phyloP scores from a whole-genome alignment of 1,140 invertebrate genomes.

The Drosophila pectinifera region DNA sequence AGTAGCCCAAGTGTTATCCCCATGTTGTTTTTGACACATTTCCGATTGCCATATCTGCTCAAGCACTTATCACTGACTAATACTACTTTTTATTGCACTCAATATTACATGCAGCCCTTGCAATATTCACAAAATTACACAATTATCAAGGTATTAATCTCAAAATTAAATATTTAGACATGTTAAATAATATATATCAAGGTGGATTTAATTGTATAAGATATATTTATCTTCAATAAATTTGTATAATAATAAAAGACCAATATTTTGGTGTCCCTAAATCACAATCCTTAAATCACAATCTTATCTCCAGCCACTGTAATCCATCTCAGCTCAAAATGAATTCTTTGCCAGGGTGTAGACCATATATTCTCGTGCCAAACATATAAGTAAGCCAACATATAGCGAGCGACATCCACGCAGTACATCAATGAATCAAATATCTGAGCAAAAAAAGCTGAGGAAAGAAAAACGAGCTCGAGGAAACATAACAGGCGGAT shows the following conservation, averaged over 20 bases:
- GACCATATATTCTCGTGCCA: constrained; percentile 18
- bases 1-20: constrained; percentile 12
- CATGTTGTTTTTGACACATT: constrained; percentile 35
- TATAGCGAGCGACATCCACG: constrained; percentile 64
- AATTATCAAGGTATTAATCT: background rate
- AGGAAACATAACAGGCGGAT: constrained; percentile 16
- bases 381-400: constrained; percentile 7
- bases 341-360: constrained; percentile 16
- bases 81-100: constrained; percentile 6
- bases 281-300: constrained; percentile 18
- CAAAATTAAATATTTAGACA: background rate
- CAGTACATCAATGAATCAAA: constrained; percentile 81
- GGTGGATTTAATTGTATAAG: background rate
- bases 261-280: constrained; percentile 3
- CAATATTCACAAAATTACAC: background rate
- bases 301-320: background rate
- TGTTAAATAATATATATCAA: background rate
- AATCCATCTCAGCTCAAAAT: constrained; percentile 12
- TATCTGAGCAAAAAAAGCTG: constrained; percentile 42
- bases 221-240: too few species aligned
- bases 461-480: constrained; percentile 27
- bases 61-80: constrained; percentile 6
- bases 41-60: constrained; percentile 21
- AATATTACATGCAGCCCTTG: background rate
- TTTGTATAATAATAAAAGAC: too few species aligned